Evolutionary conservation across 2,113 vertebrate genomes (phyloP).

Genomic region (Carollia perspicillata): DNA sequence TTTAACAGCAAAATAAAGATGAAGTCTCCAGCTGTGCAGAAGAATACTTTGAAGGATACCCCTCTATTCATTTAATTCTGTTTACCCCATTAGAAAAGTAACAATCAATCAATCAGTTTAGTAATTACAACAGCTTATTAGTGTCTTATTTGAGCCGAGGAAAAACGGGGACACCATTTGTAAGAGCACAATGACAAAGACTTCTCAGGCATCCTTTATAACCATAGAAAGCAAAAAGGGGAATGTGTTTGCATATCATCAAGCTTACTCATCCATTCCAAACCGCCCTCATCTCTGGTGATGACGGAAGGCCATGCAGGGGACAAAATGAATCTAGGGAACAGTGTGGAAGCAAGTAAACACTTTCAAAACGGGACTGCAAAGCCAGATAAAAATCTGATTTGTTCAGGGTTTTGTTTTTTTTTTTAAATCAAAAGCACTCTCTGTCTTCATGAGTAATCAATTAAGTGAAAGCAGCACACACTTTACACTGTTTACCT

Average conservation of each 20-base stretch:
- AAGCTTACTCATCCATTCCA: conserved; percentile 64
- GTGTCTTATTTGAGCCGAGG: background rate
- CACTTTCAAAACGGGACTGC: conserved; percentile 34
- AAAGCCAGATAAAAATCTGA: conserved; percentile 47
- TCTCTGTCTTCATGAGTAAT: conserved; percentile 33
- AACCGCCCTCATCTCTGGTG: conserved; percentile 41
- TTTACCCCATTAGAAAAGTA: conserved; percentile 27
- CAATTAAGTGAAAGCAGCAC: conserved; percentile 41
- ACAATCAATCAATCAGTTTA: conserved; percentile 42
- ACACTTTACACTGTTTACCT: conserved; percentile 6
- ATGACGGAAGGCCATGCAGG: background rate
- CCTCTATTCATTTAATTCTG: background rate
- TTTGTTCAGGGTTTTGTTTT: background rate
- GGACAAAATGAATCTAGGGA: background rate
- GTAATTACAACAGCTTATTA: conserved; percentile 32
- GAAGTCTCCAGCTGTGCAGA: conserved; percentile 14
- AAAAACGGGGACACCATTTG: background rate
- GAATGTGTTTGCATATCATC: conserved; percentile 57
- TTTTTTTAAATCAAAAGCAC: conserved; percentile 33
- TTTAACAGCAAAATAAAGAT: conserved; percentile 26
- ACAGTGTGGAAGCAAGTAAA: background rate
- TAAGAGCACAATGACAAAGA: conserved; percentile 28
- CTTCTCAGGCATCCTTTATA: conserved; percentile 25
- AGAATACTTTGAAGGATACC: background rate
- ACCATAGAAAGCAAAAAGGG: conserved; percentile 49